Conservation (phyloP, 1,140 invertebrate species). For the Laodelphax striatellus region DNA sequence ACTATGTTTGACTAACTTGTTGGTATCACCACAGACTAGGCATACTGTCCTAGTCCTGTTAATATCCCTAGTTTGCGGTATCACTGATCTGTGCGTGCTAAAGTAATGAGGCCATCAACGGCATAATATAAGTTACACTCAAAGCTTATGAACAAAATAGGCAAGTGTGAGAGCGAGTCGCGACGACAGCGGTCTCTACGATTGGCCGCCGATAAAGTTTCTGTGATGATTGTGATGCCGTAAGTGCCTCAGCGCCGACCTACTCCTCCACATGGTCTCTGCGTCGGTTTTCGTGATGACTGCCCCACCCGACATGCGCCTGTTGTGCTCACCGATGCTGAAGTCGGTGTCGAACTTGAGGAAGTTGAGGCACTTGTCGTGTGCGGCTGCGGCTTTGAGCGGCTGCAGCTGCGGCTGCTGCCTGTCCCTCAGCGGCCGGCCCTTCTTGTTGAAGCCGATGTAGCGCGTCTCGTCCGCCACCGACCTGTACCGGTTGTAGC, state of each 20-base stretch:
- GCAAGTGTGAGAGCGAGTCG: too few species aligned
- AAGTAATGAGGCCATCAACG: too few species aligned
- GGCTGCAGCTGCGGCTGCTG: background rate
- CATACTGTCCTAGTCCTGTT: too few species aligned
- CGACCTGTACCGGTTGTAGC: conserved; percentile 39
- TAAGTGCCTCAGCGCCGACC: background rate
- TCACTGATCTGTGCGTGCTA: too few species aligned
- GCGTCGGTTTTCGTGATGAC: conserved; percentile 16
- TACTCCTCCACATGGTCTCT: conserved; percentile 14
- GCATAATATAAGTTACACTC: too few species aligned
- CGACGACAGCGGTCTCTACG: too few species aligned
- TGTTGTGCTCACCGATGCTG: conserved; percentile 38
- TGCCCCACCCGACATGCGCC: conserved; percentile 28
- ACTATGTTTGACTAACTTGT: too few species aligned
- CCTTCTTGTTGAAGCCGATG: conserved; percentile 38
- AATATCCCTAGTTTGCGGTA: too few species aligned
- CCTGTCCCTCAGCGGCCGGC: conserved; percentile 31
- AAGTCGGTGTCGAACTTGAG: conserved; percentile 38
- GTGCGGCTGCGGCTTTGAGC: conserved; percentile 22
- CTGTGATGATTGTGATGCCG: background rate
- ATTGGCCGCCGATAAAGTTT: background rate
- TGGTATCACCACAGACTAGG: too few species aligned
- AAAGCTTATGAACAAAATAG: too few species aligned
- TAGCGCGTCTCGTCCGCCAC: conserved; percentile 32
- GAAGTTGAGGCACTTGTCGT: conserved; percentile 38